These are phyloP conservation scores for Tapirus indicus DNA, from an alignment of 2,797 vertebrate species.

Conservation along the genomic window DNA sequence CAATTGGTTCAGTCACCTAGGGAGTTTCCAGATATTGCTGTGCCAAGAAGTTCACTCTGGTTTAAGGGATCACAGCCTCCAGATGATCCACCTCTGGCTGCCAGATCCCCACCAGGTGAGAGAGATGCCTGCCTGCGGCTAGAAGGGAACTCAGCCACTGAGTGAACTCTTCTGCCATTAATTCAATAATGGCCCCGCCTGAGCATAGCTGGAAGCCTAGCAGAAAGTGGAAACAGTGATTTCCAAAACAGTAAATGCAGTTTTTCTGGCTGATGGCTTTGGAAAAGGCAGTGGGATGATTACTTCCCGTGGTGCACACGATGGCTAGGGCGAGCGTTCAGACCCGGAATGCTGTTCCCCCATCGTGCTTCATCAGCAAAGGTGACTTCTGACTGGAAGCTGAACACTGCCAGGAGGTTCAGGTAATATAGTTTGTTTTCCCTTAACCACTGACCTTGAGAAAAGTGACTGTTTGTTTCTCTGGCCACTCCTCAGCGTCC, in stretches of 20 bases:
- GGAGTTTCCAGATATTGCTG: background rate
- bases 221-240: background rate
- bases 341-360: background rate
- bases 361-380: background rate
- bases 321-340: background rate
- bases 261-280: background rate
- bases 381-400: background rate
- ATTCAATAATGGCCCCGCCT: background rate
- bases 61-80: background rate
- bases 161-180: slow-evolving; percentile 5
- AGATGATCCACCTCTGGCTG: background rate
- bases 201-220: background rate
- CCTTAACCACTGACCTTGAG: background rate
- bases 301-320: background rate
- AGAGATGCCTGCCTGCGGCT: background rate
- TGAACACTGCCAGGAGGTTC: background rate
- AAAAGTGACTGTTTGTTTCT: background rate
- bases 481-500: background rate
- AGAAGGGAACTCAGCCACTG: background rate
- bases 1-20: background rate
- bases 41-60: background rate
- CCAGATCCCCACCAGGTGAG: background rate
- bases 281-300: background rate
- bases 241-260: slow-evolving; percentile 23
- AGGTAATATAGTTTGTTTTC: background rate